Base-by-base conservation (phyloP, 2,797 vertebrate genomes). In the Gallinago solitaria region DNA sequence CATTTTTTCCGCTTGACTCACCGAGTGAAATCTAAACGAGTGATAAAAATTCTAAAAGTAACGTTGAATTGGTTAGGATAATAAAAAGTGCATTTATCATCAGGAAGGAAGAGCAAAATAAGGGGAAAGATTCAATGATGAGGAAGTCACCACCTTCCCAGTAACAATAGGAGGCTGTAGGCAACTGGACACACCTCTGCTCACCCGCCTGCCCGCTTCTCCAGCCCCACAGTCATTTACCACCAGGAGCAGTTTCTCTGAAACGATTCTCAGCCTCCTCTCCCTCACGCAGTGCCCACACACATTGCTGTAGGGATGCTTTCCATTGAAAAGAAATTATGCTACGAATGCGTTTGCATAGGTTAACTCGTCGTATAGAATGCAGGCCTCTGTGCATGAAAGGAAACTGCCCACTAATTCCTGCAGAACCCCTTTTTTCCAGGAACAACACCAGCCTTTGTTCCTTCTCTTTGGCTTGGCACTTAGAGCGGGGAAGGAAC, bases 11-110 rank as follows among this genome's bases (percentile, higher is more conserved):
- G 0, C 81, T 91, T 95, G 87, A 95, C 77, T 97, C 93, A 95
- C 78, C 20, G 70, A 92, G 76, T 87, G 63, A 96, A 78, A 56
- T 94, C 43, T 92, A 83, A 97, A 94, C 73, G 87, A 97, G 90
- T 74, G 92, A 79, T 96, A 90, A 93, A 92, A 94, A 53, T 95
- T 97, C 96, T 90, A 94, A 96, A 94, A 94, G 96, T 50, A 82
- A 48, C 48, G 39, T 63, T 84, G 67, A 92, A 37, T 91, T 51
- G 68, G 73, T 76, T 89, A 83, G 59, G 95, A 87, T 93, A 94
- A 96, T 84, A 94, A 80, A 87, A 95, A 87, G 64, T 74, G 33
- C n/a, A 56, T 87, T 78, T 69, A 80, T 96, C 88, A 79, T 78
- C 95, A 93, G 96, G 81, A 96, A 95, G 83, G 83, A 95, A 92